Evolutionary conservation across 2,797 vertebrate species (phyloP), one percentile per base, ranked within the genome.

Genomic region (Schizopygopsis pylzovi): DNA sequence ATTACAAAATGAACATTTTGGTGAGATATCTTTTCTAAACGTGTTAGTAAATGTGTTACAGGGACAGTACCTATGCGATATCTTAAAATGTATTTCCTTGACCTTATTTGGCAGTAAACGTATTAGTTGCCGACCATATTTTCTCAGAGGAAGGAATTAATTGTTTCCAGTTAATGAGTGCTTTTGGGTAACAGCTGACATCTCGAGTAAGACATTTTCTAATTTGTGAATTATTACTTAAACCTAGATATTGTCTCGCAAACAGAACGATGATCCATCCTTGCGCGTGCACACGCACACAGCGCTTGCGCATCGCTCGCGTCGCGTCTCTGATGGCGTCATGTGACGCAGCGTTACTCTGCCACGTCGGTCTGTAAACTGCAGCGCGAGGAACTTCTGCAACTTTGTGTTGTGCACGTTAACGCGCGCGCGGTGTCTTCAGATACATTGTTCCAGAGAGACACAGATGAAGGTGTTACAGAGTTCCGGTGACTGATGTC

Each of bases 291-390:
- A 6, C 49, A 52, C 49, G 22, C 20, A 22, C 54, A 90, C 85
- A 91, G 94, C 94, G 94, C 83, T 81, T 93, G 92, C 88, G 93
- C 83, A 15, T 25, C 22, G 15, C 6, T 18, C 80, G 4, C 15
- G 39, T 18, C 95, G 94, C 95, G 1, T 12, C 0, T 41, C 3
- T 85, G 92, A 95, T 96, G 94, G 94, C 95, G 94, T 88, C 43
- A 1, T 0, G 9, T 71, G 91, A 91, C 89, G 93, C 93, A 76
- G 93, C 92, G 76, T 91, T 82, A 88, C n/a, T 94, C 87, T 96
- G 95, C 95, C 95, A 96, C 95, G 95, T 96, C 95, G 94, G 93
- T 96, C 90, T 94, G 90, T 81, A 75, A 75, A 49, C 41, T 33
- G 28, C 45, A n/a, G 72, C 72, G 33, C 22, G 72, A 75, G 82